phyloP scores from a whole-genome alignment of 2,888 invertebrate genomes.

The Eulithis prunata region DNA sequence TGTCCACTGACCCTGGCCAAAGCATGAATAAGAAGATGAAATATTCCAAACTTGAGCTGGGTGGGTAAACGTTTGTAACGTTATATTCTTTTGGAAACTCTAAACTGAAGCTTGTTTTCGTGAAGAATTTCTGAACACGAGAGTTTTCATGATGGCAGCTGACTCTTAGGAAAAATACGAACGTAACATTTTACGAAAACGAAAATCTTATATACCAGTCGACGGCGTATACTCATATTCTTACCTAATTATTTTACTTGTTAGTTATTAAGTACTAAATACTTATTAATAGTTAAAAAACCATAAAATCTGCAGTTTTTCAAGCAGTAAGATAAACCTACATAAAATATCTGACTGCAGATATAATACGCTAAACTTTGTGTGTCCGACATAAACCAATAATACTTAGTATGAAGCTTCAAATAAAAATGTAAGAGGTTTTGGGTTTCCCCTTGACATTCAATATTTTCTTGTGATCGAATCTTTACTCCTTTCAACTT shows the following conservation, averaged over 20 bases:
- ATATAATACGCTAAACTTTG: neutral
- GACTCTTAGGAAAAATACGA: neutral
- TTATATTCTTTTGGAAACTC: slow-evolving; percentile 27
- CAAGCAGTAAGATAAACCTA: neutral
- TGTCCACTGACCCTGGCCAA: slow-evolving; percentile 34
- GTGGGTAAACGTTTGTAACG: slow-evolving; percentile 28
- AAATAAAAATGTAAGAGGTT: slow-evolving; percentile 1
- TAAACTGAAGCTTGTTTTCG: slow-evolving; percentile 11
- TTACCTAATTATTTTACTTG: too few relatives aligned
- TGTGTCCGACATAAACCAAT: too few relatives aligned
- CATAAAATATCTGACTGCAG: neutral
- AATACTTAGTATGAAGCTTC: neutral
- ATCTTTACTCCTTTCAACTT: slow-evolving; percentile 4
- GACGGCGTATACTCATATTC: too few relatives aligned
- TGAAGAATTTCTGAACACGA: slow-evolving; percentile 9
- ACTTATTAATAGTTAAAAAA: too few relatives aligned
- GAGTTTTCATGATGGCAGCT: slow-evolving; percentile 9
- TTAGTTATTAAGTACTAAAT: too few relatives aligned
- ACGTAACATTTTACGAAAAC: neutral
- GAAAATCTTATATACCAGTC: too few relatives aligned
- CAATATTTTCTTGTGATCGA: neutral
- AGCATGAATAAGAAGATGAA: slow-evolving; percentile 32
- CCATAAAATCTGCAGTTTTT: too few relatives aligned
- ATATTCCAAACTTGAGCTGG: slow-evolving; percentile 29
- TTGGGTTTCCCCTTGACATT: slow-evolving; percentile 1